Evolutionary conservation across 2,888 invertebrate species (phyloP), one percentile per base, ranked within the genome.

Genomic region (Amphipoea oculea): DNA sequence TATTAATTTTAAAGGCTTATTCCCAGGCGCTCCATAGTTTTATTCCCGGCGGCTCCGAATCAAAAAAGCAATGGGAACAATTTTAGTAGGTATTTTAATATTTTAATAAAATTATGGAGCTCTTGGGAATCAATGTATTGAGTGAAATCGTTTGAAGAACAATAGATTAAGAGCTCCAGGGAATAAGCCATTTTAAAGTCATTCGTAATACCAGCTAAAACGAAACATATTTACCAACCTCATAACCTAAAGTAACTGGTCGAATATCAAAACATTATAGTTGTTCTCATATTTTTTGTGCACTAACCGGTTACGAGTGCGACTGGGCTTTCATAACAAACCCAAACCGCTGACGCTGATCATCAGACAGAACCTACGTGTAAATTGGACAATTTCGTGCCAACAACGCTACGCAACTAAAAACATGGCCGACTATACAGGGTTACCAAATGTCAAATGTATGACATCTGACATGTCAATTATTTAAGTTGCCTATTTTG

Each of bases 341-440:
- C 67, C 42, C 48, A 77, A 76, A 57, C 82, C 54, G 60, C 75
- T 78, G 84, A 83, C 54, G 60, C 75, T 78, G 84, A 83, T 80
- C 77, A 78, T 73, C 84, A 78, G 20, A 12, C 54, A 51, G 70
- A 60, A 65, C 54, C 40, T 72, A 76, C 70, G 79, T 79, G 89
- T 88, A 88, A 88, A 89, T 89, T 88, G 89, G 77, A 73, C 86
- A 89, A 89, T 88, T 88, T 89, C 48, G 51, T 81, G 68, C 77
- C 74, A 76, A 68, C 74, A 76, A 68, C 81, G 36, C 79, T 69
- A 54, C 74, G 81, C 81, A 79, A 80, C 62, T 62, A 60, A n/a
- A 60, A 66, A 75, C 57, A 76, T 74, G 71, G 81, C 69, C 29
- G 79, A 14, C 65, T 29, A 20, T 4, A 68, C 72, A 89, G 80